These are phyloP conservation scores for Paguma larvata DNA, from an alignment of 2,797 vertebrate species.

Conservation along the genomic window DNA sequence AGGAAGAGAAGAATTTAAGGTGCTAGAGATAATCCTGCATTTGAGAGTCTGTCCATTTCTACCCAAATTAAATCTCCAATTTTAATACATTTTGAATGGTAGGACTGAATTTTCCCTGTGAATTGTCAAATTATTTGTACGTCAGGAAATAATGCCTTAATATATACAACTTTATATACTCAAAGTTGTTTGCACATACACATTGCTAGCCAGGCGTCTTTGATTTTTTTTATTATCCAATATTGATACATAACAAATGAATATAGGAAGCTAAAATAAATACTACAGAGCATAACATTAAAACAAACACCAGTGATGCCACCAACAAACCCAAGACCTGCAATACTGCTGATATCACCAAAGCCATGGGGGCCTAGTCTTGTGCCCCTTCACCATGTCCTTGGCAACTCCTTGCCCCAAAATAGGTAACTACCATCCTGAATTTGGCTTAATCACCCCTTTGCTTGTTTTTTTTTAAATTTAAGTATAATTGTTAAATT, in stretches of 20 bases:
- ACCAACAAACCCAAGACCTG: neutral
- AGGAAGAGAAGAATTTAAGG: no score
- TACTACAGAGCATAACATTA: neutral
- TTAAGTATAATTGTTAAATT: neutral
- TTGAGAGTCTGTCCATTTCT: neutral
- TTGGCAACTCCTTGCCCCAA: neutral
- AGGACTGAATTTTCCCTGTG: neutral
- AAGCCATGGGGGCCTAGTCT: neutral
- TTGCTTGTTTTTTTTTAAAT: neutral
- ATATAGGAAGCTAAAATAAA: neutral
- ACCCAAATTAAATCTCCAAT: neutral
- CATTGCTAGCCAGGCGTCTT: neutral
- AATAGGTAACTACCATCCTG: neutral
- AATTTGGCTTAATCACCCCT: neutral
- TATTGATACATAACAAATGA: neutral
- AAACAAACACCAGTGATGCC: neutral
- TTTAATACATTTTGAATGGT: constrained; percentile 1
- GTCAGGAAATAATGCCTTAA: constrained; percentile 1
- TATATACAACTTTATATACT: neutral
- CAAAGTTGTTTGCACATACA: neutral
- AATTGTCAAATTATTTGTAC: neutral
- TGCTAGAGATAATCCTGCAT: neutral
- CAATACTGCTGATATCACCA: neutral
- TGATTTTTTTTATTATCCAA: neutral
- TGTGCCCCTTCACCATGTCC: neutral